Evolutionary conservation across 2,113 vertebrate genomes (phyloP), one percentile per base, ranked within the genome.

Genomic region (Salminus brasiliensis): DNA sequence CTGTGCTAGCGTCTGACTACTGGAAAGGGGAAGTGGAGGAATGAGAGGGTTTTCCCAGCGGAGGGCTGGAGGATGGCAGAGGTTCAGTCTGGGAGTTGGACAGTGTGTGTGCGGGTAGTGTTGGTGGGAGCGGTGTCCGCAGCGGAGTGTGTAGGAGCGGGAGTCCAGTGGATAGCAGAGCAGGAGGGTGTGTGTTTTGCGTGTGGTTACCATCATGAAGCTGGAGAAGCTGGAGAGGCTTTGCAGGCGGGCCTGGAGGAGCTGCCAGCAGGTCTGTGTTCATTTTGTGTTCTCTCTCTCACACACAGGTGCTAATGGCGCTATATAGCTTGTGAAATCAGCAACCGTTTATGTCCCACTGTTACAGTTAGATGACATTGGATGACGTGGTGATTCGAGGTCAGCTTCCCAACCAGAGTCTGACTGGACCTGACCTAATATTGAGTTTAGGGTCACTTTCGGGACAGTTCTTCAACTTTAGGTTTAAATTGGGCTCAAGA

Each of bases 261-360:
- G 91, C 89, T 94, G 91, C 85, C 89, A 91, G 70, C 91, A 94
- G 93, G 93, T 93, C 65, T 77, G 89, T 71, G 25, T 4, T 5
- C 36, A 39, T n/a, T n/a, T n/a, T n/a, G n/a, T n/a, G n/a, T 9
- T 5, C 36, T 5, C 36, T 5, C 36, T 5, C 36, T 5, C 36
- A 39, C 36, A 39, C 36, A 39, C 36, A 39, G 45, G 1, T 21
- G 47, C 47, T 49, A 18, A 0, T 49, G 21, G 21, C 12, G 18
- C 18, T 49, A 18, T 15, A 15, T 13, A 15, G 43, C 12, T 11
- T 45, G 12, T 45, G 13, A 45, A 2, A 2, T 45, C 2, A 45
- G 43, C 43, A 15, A 15, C 43, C 2, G 11, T 15, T 2, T 15
- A 15, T 45, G 43, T 45, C 16, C 13, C 12, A 1, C 16, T 45